These are phyloP conservation scores for Poeciliopsis retropinna DNA, from an alignment of 2,113 vertebrate genomes.

Conservation along the genomic window DNA sequence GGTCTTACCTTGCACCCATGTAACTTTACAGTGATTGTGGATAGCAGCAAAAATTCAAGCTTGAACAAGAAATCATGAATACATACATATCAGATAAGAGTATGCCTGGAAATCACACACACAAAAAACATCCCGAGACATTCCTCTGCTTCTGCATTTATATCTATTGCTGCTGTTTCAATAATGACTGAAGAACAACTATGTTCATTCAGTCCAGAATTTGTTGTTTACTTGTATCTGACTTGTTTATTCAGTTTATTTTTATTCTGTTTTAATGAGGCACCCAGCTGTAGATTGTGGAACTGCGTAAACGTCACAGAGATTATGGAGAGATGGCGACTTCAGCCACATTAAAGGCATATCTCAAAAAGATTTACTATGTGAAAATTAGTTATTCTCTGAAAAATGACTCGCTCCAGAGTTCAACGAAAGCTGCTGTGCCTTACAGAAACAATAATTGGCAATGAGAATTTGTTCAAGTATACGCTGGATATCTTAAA, in stretches of 20 bases:
- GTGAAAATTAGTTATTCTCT: not conserved
- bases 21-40: slow-evolving; percentile 31
- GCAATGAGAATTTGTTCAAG: not conserved
- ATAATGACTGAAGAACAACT: slow-evolving; percentile 27
- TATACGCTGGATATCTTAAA: not conserved
- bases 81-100: slow-evolving; percentile 72
- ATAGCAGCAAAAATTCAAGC: slow-evolving; percentile 24
- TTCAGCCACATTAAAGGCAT: slow-evolving; percentile 4
- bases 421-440: not conserved
- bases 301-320: not conserved
- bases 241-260: slow-evolving; percentile 47
- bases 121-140: slow-evolving; percentile 46
- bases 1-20: slow-evolving; percentile 33
- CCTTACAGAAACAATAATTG: not conserved
- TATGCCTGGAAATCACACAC: slow-evolving; percentile 55
- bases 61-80: slow-evolving; percentile 56
- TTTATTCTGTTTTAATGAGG: slow-evolving; percentile 31
- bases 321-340: not conserved
- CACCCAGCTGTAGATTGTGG: slow-evolving; percentile 25
- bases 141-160: slow-evolving; percentile 59
- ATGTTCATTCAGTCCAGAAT: slow-evolving; percentile 48
- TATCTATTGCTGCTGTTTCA: slow-evolving; percentile 38
- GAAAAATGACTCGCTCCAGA: not conserved
- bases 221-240: slow-evolving; percentile 40
- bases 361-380: not conserved